Evolutionary conservation across 2,888 invertebrate species (phyloP).

Genomic region (Odontocolon sp.): DNA sequence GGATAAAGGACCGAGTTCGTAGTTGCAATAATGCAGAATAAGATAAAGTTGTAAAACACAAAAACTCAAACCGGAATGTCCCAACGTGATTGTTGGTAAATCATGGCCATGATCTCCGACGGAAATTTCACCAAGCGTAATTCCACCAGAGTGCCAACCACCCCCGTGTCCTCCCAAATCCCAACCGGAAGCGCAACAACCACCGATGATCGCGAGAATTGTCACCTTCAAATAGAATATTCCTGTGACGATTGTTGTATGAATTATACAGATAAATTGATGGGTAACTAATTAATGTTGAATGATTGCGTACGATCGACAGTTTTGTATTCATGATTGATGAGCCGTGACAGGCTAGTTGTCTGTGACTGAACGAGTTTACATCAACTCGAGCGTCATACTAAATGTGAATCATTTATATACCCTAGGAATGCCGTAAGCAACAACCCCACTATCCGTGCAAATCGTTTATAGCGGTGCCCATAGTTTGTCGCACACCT

Average conservation of each 20-base stretch:
- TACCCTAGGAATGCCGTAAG: slow-evolving; percentile 50
- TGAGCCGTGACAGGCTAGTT: slow-evolving; percentile 42
- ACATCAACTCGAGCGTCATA: slow-evolving; percentile 57
- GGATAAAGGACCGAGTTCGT: neutral
- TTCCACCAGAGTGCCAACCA: slow-evolving; percentile 48
- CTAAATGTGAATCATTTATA: slow-evolving; percentile 63
- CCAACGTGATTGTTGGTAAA: slow-evolving; percentile 63
- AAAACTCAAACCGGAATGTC: slow-evolving; percentile 57
- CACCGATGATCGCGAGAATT: slow-evolving; percentile 44
- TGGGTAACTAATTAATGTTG: no score
- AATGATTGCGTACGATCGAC: slow-evolving; percentile 30
- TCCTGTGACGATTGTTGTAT: neutral
- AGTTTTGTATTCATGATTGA: slow-evolving; percentile 36
- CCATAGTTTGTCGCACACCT: slow-evolving; percentile 17
- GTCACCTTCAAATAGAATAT: slow-evolving; percentile 34
- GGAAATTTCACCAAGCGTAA: slow-evolving; percentile 73
- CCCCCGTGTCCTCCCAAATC: slow-evolving; percentile 60
- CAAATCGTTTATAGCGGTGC: neutral
- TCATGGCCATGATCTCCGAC: slow-evolving; percentile 55
- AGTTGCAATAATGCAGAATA: neutral
- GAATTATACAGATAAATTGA: neutral
- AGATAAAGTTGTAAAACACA: no score
- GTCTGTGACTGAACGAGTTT: slow-evolving; percentile 25
- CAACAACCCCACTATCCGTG: slow-evolving; percentile 39
- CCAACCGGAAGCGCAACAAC: slow-evolving; percentile 62